Conservation (phyloP, 2,888 invertebrate species). For the Drosophila cracens region DNA sequence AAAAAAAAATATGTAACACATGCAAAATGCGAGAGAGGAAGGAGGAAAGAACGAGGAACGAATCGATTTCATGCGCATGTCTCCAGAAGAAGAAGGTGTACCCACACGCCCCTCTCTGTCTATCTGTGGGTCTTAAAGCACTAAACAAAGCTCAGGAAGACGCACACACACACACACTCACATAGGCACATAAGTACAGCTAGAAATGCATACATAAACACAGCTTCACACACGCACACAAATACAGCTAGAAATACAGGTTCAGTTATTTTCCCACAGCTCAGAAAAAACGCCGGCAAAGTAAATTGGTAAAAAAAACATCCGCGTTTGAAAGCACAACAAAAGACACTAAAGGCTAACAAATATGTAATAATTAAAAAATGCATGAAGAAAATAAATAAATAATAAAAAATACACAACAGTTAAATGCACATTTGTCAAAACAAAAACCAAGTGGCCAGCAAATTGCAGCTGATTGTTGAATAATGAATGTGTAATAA, state of each 20-base stretch:
- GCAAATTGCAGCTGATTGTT: conserved; percentile 31
- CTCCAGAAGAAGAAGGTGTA: conserved; percentile 37
- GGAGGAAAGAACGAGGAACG: conserved; percentile 44
- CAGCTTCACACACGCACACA: not conserved
- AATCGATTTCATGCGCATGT: conserved; percentile 74
- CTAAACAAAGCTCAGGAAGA: conserved; percentile 30
- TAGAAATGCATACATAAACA: not conserved
- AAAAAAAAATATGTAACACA: conserved; percentile 34
- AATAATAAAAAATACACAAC: conserved; percentile 32
- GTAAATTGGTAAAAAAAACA: conserved; percentile 63
- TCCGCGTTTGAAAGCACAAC: conserved; percentile 60
- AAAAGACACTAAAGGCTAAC: conserved; percentile 18
- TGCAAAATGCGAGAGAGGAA: not conserved
- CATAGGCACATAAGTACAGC: not conserved
- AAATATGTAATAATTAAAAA: conserved; percentile 44
- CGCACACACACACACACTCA: not conserved
- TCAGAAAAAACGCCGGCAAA: conserved; percentile 36
- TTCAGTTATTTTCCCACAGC: not conserved
- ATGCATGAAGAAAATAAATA: conserved; percentile 34
- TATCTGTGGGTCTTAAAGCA: not conserved
- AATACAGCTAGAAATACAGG: not conserved
- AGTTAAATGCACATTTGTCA: conserved; percentile 66
- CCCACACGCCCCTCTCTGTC: not conserved
- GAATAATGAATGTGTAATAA: not conserved
- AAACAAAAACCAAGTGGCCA: conserved; percentile 46